A percentile compares a stretch with the other conserved stretches of the same genome.
Evolutionary conservation across 2,113 vertebrate species (phyloP).

Genomic region (Balaeniceps rex): DNA sequence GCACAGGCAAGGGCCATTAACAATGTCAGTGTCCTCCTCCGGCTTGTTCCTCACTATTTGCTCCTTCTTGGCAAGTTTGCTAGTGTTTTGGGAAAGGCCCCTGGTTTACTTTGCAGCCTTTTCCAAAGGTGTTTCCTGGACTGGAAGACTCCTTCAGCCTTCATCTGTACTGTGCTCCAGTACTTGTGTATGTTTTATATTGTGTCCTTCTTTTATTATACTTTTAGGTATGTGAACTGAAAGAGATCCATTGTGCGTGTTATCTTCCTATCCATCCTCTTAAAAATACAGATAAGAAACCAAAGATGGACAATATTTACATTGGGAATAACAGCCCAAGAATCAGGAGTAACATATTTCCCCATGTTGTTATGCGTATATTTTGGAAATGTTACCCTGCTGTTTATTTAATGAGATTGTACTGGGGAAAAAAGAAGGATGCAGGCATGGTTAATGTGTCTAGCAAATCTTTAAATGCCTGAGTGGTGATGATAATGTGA

Average conservation of each 20-base stretch:
- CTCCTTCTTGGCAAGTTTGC: neutral
- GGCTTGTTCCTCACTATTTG: neutral
- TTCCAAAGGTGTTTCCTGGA: neutral
- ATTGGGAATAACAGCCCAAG: neutral
- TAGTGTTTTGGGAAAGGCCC: neutral
- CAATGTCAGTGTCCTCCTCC: neutral
- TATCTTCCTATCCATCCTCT: neutral
- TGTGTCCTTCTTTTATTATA: neutral
- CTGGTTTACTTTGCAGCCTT: neutral
- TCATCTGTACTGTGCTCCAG: neutral
- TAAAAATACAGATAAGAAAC: neutral
- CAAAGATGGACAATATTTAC: neutral
- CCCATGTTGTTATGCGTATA: accelerated
- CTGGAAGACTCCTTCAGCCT: neutral
- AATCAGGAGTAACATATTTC: neutral
- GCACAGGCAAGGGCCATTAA: neutral
- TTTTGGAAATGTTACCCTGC: neutral
- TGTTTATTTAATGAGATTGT: slow-evolving; percentile 24
- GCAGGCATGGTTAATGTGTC: neutral
- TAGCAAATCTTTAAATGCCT: slow-evolving; percentile 20
- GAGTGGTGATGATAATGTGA: neutral
- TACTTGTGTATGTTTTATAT: neutral
- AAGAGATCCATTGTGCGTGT: neutral
- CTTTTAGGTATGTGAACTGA: neutral
- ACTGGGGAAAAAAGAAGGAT: neutral